phyloP scores from a whole-genome alignment of 2,797 vertebrate species.

The Smutsia gigantea region DNA sequence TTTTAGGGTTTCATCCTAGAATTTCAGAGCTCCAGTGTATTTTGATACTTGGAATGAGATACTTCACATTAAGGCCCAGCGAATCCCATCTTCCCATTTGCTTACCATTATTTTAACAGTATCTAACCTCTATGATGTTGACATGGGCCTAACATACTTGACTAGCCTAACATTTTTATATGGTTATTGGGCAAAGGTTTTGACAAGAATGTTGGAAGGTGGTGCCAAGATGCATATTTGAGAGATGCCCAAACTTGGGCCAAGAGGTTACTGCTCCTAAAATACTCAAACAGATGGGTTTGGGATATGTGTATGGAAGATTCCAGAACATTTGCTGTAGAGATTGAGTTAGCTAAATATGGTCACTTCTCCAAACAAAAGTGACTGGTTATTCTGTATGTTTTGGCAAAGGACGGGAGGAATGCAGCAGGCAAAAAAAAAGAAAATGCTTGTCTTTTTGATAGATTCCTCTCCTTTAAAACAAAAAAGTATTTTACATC shows the following conservation, averaged over 20 bases:
- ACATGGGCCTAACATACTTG: slow-evolving; percentile 42
- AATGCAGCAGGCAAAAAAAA: slow-evolving; percentile 21
- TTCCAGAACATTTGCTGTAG: slow-evolving; percentile 54
- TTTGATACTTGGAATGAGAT: neutral
- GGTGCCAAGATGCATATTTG: slow-evolving; percentile 61
- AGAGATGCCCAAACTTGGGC: slow-evolving; percentile 48
- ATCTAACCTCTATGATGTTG: slow-evolving; percentile 23
- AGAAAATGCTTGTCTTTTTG: slow-evolving; percentile 11
- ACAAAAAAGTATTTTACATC: neutral
- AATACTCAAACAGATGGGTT: slow-evolving; percentile 57
- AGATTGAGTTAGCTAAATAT: slow-evolving; percentile 72
- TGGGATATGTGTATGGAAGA: slow-evolving; percentile 68
- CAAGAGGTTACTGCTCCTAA: slow-evolving; percentile 71
- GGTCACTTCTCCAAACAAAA: slow-evolving; percentile 63
- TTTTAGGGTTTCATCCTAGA: neutral
- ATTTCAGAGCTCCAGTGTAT: neutral
- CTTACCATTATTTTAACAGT: neutral
- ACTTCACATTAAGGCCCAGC: neutral
- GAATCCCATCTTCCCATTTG: neutral
- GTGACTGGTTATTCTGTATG: slow-evolving; percentile 35
- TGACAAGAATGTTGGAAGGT: slow-evolving; percentile 56
- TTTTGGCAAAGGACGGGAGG: slow-evolving; percentile 43
- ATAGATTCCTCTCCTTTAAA: slow-evolving; percentile 28
- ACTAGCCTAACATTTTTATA: slow-evolving; percentile 58
- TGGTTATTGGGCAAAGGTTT: slow-evolving; percentile 51